Conservation (phyloP, 2,888 invertebrate species). For the Polydrusus pterygomalis region DNA sequence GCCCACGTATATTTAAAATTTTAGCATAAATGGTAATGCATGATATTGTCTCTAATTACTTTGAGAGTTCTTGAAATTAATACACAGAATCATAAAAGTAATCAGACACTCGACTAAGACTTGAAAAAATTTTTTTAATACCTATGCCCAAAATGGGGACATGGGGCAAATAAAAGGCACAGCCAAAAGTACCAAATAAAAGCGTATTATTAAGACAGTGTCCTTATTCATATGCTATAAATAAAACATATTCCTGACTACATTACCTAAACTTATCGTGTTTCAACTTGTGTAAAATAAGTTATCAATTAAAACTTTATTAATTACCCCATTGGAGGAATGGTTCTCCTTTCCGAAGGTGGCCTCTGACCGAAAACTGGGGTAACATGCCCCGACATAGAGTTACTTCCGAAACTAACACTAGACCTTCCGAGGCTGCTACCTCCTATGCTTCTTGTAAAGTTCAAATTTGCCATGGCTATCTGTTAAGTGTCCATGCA, state of each 20-base stretch:
- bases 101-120: no score
- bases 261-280: constrained; percentile 14
- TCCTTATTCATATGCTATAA: background rate
- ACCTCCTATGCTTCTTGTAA: constrained; percentile 92
- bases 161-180: background rate
- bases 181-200: background rate
- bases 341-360: constrained; percentile 84
- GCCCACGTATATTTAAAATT: no score
- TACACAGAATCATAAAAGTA: no score
- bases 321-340: constrained; percentile 72
- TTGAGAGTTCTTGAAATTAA: no score
- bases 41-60: no score
- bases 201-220: background rate
- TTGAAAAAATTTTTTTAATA: background rate
- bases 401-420: constrained; percentile 79
- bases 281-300: background rate
- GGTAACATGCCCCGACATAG: constrained; percentile 85
- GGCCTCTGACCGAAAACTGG: constrained; percentile 88
- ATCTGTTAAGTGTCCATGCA: constrained; percentile 66
- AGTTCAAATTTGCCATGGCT: constrained; percentile 96
- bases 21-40: no score
- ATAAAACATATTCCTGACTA: background rate
- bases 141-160: background rate
- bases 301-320: constrained; percentile 29
- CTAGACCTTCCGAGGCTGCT: constrained; percentile 80